Conservation (phyloP, 2,888 invertebrate genomes). For the Ectemnius cavifrons region DNA sequence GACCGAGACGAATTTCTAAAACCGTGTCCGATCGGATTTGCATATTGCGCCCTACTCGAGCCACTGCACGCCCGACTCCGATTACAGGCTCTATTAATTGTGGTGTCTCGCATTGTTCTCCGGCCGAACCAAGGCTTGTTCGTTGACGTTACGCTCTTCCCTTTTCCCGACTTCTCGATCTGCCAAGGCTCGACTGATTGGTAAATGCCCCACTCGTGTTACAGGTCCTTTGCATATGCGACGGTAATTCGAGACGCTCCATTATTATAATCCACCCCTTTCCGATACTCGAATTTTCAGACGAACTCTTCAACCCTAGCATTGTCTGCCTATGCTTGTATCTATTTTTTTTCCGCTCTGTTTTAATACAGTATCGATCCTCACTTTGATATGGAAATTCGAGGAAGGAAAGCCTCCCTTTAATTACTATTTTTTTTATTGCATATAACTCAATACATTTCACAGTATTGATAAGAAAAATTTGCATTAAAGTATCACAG, state of each 20-base stretch:
- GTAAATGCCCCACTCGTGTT: not conserved
- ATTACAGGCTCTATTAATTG: slow-evolving; percentile 73
- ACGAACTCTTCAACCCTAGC: too few relatives aligned
- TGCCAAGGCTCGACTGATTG: not conserved
- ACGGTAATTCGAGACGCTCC: not conserved
- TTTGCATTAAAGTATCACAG: too few relatives aligned
- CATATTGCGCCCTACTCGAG: slow-evolving; percentile 65
- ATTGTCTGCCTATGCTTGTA: too few relatives aligned
- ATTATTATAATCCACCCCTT: not conserved
- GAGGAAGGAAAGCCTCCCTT: too few relatives aligned
- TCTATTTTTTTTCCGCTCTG: too few relatives aligned
- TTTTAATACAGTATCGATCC: too few relatives aligned
- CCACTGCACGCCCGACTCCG: slow-evolving; percentile 61
- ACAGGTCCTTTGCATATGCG: not conserved
- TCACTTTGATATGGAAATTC: too few relatives aligned
- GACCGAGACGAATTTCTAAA: slow-evolving; percentile 72
- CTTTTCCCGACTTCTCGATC: slow-evolving; percentile 9
- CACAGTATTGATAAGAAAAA: too few relatives aligned
- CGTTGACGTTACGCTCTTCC: slow-evolving; percentile 2
- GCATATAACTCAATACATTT: too few relatives aligned
- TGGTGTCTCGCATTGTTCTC: slow-evolving; percentile 56
- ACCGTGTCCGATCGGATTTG: slow-evolving; percentile 78
- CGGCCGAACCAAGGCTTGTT: slow-evolving; percentile 20
- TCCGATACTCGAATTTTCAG: too few relatives aligned
- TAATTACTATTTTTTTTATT: too few relatives aligned